Base-by-base conservation (phyloP, 2,888 invertebrate genomes). In the Flexamia atlantica region DNA sequence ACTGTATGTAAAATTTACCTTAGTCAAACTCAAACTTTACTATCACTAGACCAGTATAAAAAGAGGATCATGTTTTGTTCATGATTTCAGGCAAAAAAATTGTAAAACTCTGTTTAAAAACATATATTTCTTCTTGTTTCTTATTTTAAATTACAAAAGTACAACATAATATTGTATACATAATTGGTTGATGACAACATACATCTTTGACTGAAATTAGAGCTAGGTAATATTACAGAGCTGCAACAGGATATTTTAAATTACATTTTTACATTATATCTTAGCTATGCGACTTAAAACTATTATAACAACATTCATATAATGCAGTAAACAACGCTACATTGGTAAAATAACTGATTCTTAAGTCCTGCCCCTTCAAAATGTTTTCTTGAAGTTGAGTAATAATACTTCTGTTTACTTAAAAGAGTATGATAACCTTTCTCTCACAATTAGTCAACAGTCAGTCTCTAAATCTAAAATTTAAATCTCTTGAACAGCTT, bases 111-210 rank as follows among this genome's bases (percentile, higher is more conserved):
- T 68, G 32, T 76, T 76, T 42, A 46, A 79, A 79, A 57, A 79
- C 53, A 32, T 23, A 57, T 79, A 79, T 30, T 79, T 76, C 74
- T 40, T 42, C 25, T n/a, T n/a, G n/a, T n/a, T n/a, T n/a, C n/a
- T n/a, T n/a, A n/a, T n/a, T 50, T 53, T 79, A 57, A 79, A 79
- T 79, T 79, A 79, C 79, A 79, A 79, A 79, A 79, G 46, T 79
- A 79, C 79, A 79, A 57, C 20, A 57, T 79, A 57, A 50, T 79
- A 79, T 79, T 79, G 79, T 79, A 79, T 79, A 79, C 57, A 79
- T 40, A 50, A 57, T 57, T 53, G 79, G 50, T 79, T 32, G 57
- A 32, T 25, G 57, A 76, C 17, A 76, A 46, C 36, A 20, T 72
- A 50, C 53, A 50, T 25, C 53, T 76, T 53, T 79, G 79, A 79